phyloP scores from a whole-genome alignment of 2,888 invertebrate species.

The Conistra vaccinii region DNA sequence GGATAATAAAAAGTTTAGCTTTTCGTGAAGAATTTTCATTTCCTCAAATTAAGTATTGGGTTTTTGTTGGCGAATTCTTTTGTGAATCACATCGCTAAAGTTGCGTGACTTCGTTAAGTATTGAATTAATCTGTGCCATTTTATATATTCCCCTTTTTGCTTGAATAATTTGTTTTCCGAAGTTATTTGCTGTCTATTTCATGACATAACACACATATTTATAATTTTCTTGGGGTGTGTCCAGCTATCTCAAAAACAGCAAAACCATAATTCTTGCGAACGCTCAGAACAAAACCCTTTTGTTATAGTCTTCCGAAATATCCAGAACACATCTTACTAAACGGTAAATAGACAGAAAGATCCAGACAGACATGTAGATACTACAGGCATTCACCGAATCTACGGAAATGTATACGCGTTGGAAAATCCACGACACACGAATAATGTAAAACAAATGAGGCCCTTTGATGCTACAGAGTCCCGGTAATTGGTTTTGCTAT shows the following conservation, averaged over 20 bases:
- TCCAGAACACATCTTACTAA: neutral
- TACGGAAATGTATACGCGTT: neutral
- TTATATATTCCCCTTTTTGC: neutral
- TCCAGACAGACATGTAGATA: neutral
- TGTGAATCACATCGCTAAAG: constrained; percentile 4
- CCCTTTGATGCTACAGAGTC: constrained; percentile 12
- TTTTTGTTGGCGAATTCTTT: constrained; percentile 15
- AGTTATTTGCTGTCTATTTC: neutral
- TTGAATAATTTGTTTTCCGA: neutral
- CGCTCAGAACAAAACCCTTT: neutral
- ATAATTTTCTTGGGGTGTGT: neutral
- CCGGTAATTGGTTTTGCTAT: constrained; percentile 9
- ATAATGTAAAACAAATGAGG: constrained; percentile 2
- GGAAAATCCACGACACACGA: neutral
- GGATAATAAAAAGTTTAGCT: neutral
- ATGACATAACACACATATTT: neutral
- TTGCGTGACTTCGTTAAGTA: constrained; percentile 35
- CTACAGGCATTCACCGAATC: neutral
- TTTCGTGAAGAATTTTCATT: constrained; percentile 22
- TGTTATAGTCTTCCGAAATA: neutral
- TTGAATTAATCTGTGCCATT: constrained; percentile 25
- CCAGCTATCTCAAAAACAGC: neutral
- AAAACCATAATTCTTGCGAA: neutral
- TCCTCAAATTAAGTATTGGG: neutral
- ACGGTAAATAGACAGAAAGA: neutral